phyloP scores from a whole-genome alignment of 2,113 vertebrate species.

The Myxocyprinus asiaticus region DNA sequence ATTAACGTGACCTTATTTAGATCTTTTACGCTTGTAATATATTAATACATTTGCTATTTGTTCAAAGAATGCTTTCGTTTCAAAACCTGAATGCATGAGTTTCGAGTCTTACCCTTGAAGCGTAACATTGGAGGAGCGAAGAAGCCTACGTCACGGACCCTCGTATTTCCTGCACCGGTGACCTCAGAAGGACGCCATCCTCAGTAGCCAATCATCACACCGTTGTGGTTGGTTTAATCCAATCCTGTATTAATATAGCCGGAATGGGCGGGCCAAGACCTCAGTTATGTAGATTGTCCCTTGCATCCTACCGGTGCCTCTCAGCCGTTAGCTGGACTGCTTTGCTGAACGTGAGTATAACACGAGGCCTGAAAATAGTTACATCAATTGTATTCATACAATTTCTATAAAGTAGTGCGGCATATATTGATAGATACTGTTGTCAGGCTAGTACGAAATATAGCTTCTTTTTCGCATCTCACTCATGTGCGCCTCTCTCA shows the following conservation, averaged over 20 bases:
- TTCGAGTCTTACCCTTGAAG: constrained; percentile 34
- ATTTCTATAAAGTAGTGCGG: not conserved
- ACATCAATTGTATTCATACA: not conserved
- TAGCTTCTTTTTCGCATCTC: too few relatives aligned
- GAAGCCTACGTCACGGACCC: constrained; percentile 15
- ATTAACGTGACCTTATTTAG: too few relatives aligned
- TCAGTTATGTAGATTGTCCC: constrained; percentile 59
- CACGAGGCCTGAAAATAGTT: constrained; percentile 44
- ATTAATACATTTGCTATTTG: too few relatives aligned
- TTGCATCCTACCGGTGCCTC: constrained; percentile 47
- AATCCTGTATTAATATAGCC: not conserved
- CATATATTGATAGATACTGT: not conserved
- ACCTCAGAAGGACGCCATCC: not conserved
- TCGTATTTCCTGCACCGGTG: constrained; percentile 6
- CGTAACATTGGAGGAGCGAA: constrained; percentile 4
- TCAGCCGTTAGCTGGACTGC: constrained; percentile 53
- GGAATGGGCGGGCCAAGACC: constrained; percentile 57
- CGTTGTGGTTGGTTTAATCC: not conserved
- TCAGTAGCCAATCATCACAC: constrained; percentile 29
- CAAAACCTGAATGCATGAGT: not conserved
- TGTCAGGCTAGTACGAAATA: not conserved
- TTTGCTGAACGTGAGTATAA: constrained; percentile 59
- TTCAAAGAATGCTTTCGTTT: not conserved
- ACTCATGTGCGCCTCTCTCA: too few relatives aligned
- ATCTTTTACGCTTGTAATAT: too few relatives aligned